Base-by-base conservation (phyloP, 2,888 invertebrate genomes). In the Himalopsyche japonica region DNA sequence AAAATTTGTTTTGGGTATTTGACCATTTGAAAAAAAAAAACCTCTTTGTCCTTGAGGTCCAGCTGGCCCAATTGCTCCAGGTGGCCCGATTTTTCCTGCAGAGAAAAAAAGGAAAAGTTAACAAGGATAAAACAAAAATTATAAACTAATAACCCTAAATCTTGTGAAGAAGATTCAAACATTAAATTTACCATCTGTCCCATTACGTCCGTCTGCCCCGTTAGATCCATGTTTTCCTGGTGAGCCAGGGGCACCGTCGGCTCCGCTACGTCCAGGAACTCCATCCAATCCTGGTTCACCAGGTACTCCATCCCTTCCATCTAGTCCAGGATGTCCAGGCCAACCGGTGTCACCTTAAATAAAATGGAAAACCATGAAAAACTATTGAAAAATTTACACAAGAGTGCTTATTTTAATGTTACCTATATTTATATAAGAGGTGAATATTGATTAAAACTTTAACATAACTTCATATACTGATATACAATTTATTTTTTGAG, bases 221-320 rank as follows among this genome's bases (percentile, higher is more conserved):
- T 95, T 93, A 1, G 91, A 91, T 0, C 97, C 97, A 87, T 96
- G 93, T 5, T 93, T 90, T 0, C 97, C 97, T 0, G 96, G 95
- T 86, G 93, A 93, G 0, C 97, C 98, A 86, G 97, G 93, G 1
- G 93, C 92, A 0, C 97, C 97, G 88, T 97, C 97, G 24, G 95
- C 94, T 0, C 98, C 98, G 86, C 96, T 97, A 82, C 97, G 93
- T 1, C 98, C 97, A 0, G 96, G 96, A 86, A 97, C 94, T 0
- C 98, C 98, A 88, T 97, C 97, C 48, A 98, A 91, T 0, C 98
- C 98, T 0, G 98, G 98, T 88, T 97, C 97, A 0, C 98, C 98
- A 0, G 98, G 97, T 0, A 98, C 95, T 3, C 98, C 98, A 88
- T 98, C 97, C 82, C 97, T 92, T 0, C 98, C 98, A 88, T 98